phyloP scores from a whole-genome alignment of 1,140 invertebrate genomes.

The Alviniconcha marisindica region DNA sequence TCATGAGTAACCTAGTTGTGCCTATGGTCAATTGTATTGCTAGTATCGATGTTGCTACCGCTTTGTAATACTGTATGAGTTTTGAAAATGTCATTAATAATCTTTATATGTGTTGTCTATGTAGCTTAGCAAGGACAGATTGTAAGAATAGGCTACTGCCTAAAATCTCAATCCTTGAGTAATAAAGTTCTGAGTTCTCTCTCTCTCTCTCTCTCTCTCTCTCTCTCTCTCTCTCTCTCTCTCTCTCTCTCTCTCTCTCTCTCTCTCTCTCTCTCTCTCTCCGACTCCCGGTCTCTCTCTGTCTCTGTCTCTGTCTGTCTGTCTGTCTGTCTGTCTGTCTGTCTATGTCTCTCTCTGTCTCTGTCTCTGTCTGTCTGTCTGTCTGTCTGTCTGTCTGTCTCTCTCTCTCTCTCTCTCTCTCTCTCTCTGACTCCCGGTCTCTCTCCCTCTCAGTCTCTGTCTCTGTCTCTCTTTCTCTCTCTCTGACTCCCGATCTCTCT shows the following conservation, averaged over 20 bases:
- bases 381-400: conserved; percentile 13
- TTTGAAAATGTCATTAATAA: too few relatives aligned
- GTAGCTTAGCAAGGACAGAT: too few relatives aligned
- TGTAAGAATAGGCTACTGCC: too few relatives aligned
- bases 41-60: too few relatives aligned
- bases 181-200: too few relatives aligned
- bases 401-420: conserved; percentile 7
- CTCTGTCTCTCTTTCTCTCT: not conserved
- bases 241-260: conserved; percentile 12
- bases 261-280: not conserved
- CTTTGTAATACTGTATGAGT: too few relatives aligned
- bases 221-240: conserved; percentile 17
- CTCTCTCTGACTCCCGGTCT: not conserved
- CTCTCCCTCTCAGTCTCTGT: not conserved
- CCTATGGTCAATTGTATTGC: too few relatives aligned
- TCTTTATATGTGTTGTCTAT: too few relatives aligned
- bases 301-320: not conserved
- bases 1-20: too few relatives aligned
- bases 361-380: conserved; percentile 14
- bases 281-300: not conserved
- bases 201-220: conserved; percentile 8
- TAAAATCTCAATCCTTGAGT: too few relatives aligned
- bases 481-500: not conserved
- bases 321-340: not conserved
- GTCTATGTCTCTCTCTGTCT: not conserved